Evolutionary conservation across 2,797 vertebrate genomes (phyloP).

Genomic region (Muscicapa comitata): DNA sequence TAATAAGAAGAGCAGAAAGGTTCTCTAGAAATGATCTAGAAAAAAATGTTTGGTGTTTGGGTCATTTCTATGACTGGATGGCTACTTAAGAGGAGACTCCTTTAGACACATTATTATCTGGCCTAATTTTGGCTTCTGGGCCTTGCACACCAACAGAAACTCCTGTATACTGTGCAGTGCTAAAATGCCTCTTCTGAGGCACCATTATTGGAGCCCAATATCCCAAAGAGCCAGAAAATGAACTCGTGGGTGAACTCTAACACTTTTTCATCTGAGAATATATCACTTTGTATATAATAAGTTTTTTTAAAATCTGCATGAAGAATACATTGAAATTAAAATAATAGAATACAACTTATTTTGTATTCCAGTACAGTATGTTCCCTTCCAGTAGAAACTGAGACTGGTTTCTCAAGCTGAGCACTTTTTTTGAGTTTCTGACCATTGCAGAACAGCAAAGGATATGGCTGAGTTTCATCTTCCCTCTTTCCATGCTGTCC

Average conservation of each 20-base stretch:
- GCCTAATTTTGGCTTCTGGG: neutral
- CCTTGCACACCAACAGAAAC: neutral
- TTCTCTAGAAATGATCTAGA: neutral
- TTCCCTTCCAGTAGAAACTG: neutral
- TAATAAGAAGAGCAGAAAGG: neutral
- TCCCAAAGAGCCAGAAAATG: rapidly evolving
- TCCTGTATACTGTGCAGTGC: neutral
- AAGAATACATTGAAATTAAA: neutral
- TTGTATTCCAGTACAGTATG: neutral
- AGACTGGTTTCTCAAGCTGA: neutral
- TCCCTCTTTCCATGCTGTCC: neutral
- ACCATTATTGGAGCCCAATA: rapidly evolving
- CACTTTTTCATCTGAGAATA: neutral
- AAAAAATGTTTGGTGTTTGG: neutral
- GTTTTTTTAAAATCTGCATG: neutral
- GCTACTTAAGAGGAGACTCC: neutral
- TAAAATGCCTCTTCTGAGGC: neutral
- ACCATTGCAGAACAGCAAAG: neutral
- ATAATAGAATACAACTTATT: neutral
- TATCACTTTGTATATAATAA: neutral
- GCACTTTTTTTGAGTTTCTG: neutral
- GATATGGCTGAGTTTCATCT: neutral
- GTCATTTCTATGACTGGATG: neutral
- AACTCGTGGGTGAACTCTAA: neutral
- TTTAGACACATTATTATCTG: neutral